These are phyloP conservation scores for Oryzias dopingdopingensis DNA, from an alignment of 2,797 vertebrate genomes.

Conservation along the genomic window DNA sequence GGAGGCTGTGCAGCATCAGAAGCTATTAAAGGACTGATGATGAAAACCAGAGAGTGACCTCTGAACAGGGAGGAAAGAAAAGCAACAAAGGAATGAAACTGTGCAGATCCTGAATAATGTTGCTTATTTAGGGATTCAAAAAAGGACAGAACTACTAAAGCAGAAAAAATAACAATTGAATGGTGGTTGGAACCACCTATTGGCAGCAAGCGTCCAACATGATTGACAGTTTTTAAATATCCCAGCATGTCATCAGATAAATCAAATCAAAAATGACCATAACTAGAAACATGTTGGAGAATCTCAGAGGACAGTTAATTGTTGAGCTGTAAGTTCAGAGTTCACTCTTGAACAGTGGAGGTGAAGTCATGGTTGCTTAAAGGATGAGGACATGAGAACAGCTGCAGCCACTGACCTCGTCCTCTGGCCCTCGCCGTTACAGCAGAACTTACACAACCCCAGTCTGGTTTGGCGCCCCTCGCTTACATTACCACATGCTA, in stretches of 20 bases:
- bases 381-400: slow-evolving; percentile 59
- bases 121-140: too few relatives aligned
- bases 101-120: too few relatives aligned
- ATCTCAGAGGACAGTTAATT: slow-evolving; percentile 3
- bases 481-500: slow-evolving; percentile 35
- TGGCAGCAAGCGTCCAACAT: slow-evolving; percentile 5
- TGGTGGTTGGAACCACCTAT: slow-evolving; percentile 31
- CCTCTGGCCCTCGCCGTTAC: slow-evolving; percentile 32
- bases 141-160: too few relatives aligned
- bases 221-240: slow-evolving; percentile 17
- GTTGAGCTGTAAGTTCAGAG: slow-evolving; percentile 31
- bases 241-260: background rate
- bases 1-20: slow-evolving; percentile 52
- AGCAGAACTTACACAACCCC: slow-evolving; percentile 47
- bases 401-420: slow-evolving; percentile 60
- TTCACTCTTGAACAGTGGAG: slow-evolving; percentile 24
- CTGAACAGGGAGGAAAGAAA: slow-evolving; percentile 45
- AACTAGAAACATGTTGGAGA: background rate
- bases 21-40: slow-evolving; percentile 53
- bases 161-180: too few relatives aligned
- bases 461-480: slow-evolving; percentile 34
- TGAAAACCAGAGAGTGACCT: slow-evolving; percentile 55
- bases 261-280: background rate
- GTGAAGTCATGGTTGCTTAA: slow-evolving; percentile 56
- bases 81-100: background rate